Conservation (phyloP, 2,888 invertebrate species). For the Drosophila mimetica region DNA sequence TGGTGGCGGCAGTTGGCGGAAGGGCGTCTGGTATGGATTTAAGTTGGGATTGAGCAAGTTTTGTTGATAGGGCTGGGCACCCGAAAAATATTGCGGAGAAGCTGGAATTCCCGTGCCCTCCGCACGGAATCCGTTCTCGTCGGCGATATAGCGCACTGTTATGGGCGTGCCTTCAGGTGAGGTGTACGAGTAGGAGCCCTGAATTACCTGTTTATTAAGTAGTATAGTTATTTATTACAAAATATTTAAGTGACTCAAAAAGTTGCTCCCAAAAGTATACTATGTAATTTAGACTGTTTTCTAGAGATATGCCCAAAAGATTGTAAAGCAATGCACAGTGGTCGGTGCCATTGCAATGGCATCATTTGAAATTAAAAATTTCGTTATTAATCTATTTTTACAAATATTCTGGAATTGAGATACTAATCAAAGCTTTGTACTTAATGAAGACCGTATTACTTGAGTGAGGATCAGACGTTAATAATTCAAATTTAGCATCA, state of each 20-base stretch:
- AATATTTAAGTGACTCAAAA: too few relatives aligned
- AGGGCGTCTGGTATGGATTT: constrained; percentile 83
- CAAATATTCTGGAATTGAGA: too few relatives aligned
- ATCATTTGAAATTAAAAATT: too few relatives aligned
- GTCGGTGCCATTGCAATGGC: too few relatives aligned
- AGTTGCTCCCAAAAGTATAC: neutral
- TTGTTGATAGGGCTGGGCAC: constrained; percentile 79
- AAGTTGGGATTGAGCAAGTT: constrained; percentile 79
- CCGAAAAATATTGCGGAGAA: constrained; percentile 81
- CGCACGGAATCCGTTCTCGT: constrained; percentile 88
- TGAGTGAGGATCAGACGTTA: too few relatives aligned
- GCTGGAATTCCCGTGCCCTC: constrained; percentile 84
- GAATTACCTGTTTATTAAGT: constrained; percentile 86
- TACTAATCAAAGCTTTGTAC: too few relatives aligned
- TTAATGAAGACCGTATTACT: too few relatives aligned
- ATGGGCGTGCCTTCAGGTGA: constrained; percentile 90
- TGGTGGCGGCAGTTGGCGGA: constrained; percentile 74
- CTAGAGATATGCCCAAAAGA: neutral
- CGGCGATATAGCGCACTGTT: constrained; percentile 89
- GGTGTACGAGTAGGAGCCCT: constrained; percentile 91
- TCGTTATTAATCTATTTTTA: too few relatives aligned
- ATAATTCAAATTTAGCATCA: too few relatives aligned
- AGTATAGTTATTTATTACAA: neutral
- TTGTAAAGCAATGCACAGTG: too few relatives aligned
- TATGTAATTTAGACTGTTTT: neutral